Evolutionary conservation across 2,113 vertebrate genomes (phyloP).

Genomic region (Chaetorhynchus papuensis): DNA sequence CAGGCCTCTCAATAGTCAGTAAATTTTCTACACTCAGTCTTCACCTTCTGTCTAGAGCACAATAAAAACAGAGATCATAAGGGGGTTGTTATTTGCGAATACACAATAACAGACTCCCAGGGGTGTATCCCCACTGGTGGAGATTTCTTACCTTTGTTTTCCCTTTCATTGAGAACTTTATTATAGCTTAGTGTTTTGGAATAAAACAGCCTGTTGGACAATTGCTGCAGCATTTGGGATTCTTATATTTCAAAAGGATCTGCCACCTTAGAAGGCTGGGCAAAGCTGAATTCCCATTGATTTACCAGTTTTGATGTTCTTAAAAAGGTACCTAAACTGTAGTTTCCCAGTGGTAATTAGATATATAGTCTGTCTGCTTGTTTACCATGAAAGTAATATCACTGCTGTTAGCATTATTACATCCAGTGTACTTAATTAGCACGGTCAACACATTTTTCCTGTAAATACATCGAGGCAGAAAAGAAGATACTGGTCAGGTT

Average conservation of each 20-base stretch:
- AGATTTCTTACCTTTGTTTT: neutral
- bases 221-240: neutral
- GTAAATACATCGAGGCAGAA: neutral
- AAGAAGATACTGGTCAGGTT: neutral
- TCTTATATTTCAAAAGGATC: neutral
- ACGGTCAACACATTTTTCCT: neutral
- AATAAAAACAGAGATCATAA: neutral
- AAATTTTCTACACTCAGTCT: neutral
- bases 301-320: neutral
- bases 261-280: neutral
- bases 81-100: neutral
- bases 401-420: neutral
- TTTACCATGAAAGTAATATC: neutral
- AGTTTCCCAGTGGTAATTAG: neutral
- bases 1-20: neutral
- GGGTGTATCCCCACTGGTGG: neutral
- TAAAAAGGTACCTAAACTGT: neutral
- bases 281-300: neutral
- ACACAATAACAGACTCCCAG: neutral
- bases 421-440: neutral
- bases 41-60: neutral
- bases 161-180: rapidly evolving
- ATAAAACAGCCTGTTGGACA: neutral
- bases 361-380: neutral
- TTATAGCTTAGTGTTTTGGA: neutral